Evolutionary conservation across 1,140 invertebrate genomes (phyloP).

Genomic region (Macrobrachium nipponense): DNA sequence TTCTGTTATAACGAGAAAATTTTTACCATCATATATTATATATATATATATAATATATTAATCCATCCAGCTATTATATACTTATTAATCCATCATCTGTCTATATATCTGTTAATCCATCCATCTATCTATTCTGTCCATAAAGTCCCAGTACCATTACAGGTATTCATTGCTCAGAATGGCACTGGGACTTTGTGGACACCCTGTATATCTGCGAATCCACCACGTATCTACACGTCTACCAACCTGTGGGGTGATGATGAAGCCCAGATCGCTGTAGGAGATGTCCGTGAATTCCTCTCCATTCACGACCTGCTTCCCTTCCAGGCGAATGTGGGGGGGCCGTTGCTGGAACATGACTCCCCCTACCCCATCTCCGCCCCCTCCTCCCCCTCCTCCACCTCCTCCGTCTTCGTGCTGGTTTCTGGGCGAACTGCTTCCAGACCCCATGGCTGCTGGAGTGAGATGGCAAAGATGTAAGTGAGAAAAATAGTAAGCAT

Average conservation of each 20-base stretch:
- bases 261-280: constrained; percentile 46
- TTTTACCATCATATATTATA: too few species aligned
- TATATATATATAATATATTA: constrained; percentile 19
- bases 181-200: too few species aligned
- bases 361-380: constrained; percentile 11
- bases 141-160: too few species aligned
- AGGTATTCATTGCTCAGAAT: too few species aligned
- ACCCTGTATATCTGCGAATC: too few species aligned
- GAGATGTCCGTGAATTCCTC: constrained; percentile 52
- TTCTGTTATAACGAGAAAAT: too few species aligned
- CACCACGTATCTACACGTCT: too few species aligned
- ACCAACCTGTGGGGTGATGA: constrained; percentile 43
- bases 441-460: constrained; percentile 38
- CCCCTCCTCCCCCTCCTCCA: neutral
- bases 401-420: constrained; percentile 1
- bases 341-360: constrained; percentile 39
- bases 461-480: neutral
- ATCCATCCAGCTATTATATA: neutral
- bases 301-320: neutral
- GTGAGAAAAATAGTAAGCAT: neutral
- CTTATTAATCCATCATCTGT: constrained; percentile 2
- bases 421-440: constrained; percentile 49
- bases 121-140: too few species aligned
- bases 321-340: constrained; percentile 42
- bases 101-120: neutral